These are phyloP conservation scores for Pteruthius melanotis DNA, from an alignment of 2,113 vertebrate genomes.

Conservation along the genomic window DNA sequence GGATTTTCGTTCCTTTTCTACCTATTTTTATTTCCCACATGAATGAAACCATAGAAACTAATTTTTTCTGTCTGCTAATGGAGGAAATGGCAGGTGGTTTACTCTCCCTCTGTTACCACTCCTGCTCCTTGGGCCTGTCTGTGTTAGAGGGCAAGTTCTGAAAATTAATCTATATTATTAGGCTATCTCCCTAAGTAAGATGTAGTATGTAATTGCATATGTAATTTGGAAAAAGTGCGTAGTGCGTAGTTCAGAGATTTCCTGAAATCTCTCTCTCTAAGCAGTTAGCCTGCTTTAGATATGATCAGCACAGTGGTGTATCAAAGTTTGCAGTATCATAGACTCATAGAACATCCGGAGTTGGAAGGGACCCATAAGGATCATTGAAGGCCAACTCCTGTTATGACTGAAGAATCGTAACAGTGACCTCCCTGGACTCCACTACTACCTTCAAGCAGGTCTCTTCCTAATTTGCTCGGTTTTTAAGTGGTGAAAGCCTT, in stretches of 20 bases:
- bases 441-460: background rate
- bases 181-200: background rate
- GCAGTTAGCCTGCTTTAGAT: background rate
- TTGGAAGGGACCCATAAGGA: background rate
- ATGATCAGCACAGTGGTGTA: background rate
- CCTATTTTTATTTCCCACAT: background rate
- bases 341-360: background rate
- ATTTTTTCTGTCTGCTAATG: background rate
- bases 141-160: background rate
- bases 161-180: background rate
- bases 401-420: background rate
- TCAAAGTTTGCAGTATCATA: background rate
- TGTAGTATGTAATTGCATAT: background rate
- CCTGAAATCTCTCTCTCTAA: background rate
- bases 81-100: background rate
- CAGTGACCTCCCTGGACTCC: background rate
- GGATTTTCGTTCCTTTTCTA: background rate
- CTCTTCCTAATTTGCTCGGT: background rate
- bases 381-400: background rate
- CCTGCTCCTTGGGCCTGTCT: background rate
- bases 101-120: background rate
- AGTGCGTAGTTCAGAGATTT: background rate
- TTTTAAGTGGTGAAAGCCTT: background rate
- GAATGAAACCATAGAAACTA: background rate
- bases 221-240: background rate